A percentile compares a stretch with the other conserved stretches of the same genome.
Evolutionary conservation across 2,888 invertebrate species (phyloP).

Genomic region (Acronicta aceris): DNA sequence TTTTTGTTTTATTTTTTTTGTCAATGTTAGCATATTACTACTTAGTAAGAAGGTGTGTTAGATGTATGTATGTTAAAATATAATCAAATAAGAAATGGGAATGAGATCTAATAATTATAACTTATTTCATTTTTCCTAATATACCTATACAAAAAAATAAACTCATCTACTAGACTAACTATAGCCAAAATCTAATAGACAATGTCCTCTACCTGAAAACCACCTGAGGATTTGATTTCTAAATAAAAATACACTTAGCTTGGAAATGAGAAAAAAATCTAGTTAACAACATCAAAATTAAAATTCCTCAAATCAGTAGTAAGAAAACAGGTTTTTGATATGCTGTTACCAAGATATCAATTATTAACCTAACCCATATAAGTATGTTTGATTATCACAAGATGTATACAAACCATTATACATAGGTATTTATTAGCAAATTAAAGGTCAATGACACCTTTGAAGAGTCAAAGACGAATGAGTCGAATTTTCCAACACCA

Average conservation of each 20-base stretch:
- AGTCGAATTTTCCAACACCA: constrained; percentile 15
- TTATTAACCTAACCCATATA: constrained; percentile 36
- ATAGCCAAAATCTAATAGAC: no score
- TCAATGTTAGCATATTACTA: no score
- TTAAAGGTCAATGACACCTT: constrained; percentile 40
- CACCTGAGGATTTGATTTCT: neutral
- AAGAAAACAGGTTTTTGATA: constrained; percentile 41
- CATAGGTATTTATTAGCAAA: constrained; percentile 22
- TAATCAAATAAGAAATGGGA: no score
- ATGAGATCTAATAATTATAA: no score
- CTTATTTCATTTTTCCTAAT: no score
- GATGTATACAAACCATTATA: constrained; percentile 24
- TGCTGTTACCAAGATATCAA: constrained; percentile 38
- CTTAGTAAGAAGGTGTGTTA: no score
- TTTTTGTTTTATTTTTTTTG: no score
- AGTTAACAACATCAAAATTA: neutral
- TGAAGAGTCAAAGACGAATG: constrained; percentile 21
- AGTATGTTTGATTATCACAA: constrained; percentile 11
- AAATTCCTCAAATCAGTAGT: constrained; percentile 23
- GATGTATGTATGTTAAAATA: no score
- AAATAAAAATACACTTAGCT: constrained; percentile 7
- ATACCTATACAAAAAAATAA: no score
- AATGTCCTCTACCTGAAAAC: neutral
- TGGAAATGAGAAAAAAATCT: neutral
- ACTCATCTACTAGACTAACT: no score